A percentile compares a stretch with the other conserved stretches of the same genome.
Evolutionary conservation across 2,888 invertebrate genomes (phyloP).

Genomic region (Eilema caniola): DNA sequence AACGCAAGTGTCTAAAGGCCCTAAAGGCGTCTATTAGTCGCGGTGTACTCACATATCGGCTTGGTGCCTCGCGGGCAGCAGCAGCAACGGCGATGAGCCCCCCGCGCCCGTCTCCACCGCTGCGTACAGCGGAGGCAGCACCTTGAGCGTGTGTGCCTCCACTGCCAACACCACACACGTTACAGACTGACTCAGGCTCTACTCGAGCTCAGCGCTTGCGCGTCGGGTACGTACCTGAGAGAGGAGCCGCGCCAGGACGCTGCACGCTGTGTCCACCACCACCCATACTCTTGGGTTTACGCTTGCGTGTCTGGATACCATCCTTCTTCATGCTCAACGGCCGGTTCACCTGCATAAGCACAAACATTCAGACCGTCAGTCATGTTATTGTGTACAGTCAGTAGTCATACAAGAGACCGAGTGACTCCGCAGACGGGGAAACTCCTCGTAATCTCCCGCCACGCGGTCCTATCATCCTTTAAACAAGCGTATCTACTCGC

Average conservation of each 20-base stretch:
- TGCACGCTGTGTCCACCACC: conserved; percentile 72
- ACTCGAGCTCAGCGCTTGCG: not conserved
- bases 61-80: conserved; percentile 63
- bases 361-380: conserved; percentile 27
- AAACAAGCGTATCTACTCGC: conserved; percentile 84
- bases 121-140: conserved; percentile 83
- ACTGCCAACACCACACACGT: conserved; percentile 71
- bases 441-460: conserved; percentile 78
- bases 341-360: conserved; percentile 92
- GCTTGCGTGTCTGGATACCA: conserved; percentile 98
- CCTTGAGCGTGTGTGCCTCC: conserved; percentile 79
- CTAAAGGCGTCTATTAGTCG: conserved; percentile 4
- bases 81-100: conserved; percentile 63
- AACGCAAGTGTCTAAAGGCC: conserved; percentile 2
- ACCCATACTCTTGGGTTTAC: conserved; percentile 93
- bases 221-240: conserved; percentile 62
- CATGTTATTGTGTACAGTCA: conserved; percentile 1
- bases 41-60: conserved; percentile 72
- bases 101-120: conserved; percentile 68
- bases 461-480: conserved; percentile 82
- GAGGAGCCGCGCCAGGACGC: conserved; percentile 63
- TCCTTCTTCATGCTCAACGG: conserved; percentile 99
- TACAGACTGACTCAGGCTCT: conserved; percentile 43
- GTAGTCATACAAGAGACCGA: conserved; percentile 18
- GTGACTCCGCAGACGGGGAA: conserved; percentile 64